A percentile compares a stretch with the other conserved stretches of the same genome.
Conservation (phyloP, 2,888 invertebrate genomes). For the Ornithoptera alexandrae region DNA sequence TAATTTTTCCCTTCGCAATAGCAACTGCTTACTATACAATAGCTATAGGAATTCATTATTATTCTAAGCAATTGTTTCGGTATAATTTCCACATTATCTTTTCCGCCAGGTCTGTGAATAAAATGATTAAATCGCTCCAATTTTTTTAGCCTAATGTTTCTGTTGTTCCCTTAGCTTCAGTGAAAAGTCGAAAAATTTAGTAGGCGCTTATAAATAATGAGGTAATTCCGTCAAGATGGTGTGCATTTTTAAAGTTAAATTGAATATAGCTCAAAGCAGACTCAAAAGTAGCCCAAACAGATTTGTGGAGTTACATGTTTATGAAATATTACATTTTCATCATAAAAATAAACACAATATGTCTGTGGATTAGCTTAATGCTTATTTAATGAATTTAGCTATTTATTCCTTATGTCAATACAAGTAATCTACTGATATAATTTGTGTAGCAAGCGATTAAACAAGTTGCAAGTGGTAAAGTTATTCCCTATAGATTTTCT, state of each 20-base stretch:
- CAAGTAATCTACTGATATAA: no score
- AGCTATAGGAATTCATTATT: conserved; percentile 60
- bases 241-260: conserved; percentile 32
- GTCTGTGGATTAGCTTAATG: background rate
- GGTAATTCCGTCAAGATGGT: conserved; percentile 32
- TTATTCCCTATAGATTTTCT: no score
- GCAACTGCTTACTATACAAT: conserved; percentile 21
- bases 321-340: background rate
- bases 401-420: no score
- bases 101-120: conserved; percentile 59
- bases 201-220: conserved; percentile 35
- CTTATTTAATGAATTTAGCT: background rate
- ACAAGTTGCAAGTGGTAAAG: no score
- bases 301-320: conserved; percentile 7
- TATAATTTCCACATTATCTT: conserved; percentile 69
- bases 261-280: conserved; percentile 21
- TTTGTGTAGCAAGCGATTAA: no score
- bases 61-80: conserved; percentile 64
- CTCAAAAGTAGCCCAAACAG: conserved; percentile 8
- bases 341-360: conserved; percentile 29
- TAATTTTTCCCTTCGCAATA: conserved; percentile 19
- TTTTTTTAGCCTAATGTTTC: conserved; percentile 45
- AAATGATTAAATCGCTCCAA: conserved; percentile 67
- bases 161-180: conserved; percentile 34
- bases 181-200: conserved; percentile 36